Conservation (phyloP, 2,113 vertebrate species). For the Eubucco bourcierii region DNA sequence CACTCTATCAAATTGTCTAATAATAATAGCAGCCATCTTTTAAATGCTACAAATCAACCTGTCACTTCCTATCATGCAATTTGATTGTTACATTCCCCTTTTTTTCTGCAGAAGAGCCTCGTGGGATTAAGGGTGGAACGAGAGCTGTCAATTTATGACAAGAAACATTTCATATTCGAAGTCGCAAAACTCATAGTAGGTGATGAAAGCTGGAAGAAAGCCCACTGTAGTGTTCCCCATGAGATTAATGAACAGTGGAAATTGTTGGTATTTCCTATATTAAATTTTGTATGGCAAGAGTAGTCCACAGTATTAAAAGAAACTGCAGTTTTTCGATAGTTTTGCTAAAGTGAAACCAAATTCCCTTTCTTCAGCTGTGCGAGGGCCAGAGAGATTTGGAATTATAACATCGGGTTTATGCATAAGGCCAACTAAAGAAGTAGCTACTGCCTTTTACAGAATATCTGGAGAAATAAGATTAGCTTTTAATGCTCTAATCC, state of each 20-base stretch:
- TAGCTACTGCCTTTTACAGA: not conserved
- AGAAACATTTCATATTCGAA: slow-evolving; percentile 30
- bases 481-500: not conserved
- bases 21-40: slow-evolving; percentile 34
- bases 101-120: slow-evolving; percentile 11
- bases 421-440: not conserved
- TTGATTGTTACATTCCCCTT: slow-evolving; percentile 24
- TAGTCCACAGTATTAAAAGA: not conserved
- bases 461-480: not conserved
- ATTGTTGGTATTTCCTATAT: not conserved
- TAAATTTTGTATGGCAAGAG: not conserved
- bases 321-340: not conserved
- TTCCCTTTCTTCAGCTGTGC: not conserved
- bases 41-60: slow-evolving; percentile 49
- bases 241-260: slow-evolving; percentile 16
- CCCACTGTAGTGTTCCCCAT: not conserved
- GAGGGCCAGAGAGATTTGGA: not conserved
- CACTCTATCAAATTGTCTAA: slow-evolving; percentile 26
- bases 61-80: slow-evolving; percentile 31
- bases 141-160: slow-evolving; percentile 47
- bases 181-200: not conserved
- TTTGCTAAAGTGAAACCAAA: not conserved
- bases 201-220: slow-evolving; percentile 24
- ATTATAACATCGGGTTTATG: not conserved
- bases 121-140: slow-evolving; percentile 16